These are phyloP conservation scores for Sipha flava DNA, from an alignment of 1,140 invertebrate species.

Conservation along the genomic window DNA sequence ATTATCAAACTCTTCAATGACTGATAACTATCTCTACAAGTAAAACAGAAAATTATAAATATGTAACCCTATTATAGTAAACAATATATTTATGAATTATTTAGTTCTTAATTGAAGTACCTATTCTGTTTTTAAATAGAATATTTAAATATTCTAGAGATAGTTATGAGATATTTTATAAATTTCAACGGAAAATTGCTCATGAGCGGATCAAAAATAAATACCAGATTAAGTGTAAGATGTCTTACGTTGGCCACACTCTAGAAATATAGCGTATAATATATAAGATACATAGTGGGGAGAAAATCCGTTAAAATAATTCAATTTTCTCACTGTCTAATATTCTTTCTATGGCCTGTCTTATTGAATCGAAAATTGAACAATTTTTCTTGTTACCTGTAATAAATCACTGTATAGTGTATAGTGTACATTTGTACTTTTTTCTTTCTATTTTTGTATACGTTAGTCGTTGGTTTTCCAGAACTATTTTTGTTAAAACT, in stretches of 20 bases:
- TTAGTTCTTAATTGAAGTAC: too few species aligned
- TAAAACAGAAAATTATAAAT: too few species aligned
- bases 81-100: too few species aligned
- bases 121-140: too few species aligned
- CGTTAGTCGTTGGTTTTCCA: background rate
- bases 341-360: too few species aligned
- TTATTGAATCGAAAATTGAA: background rate
- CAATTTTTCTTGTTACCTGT: background rate
- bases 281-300: background rate
- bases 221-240: background rate
- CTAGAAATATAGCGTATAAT: background rate
- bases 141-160: too few species aligned
- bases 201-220: too few species aligned
- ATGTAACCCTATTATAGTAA: too few species aligned
- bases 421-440: background rate
- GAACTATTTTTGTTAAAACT: background rate
- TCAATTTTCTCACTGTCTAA: background rate
- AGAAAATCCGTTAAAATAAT: slow-evolving; percentile 25
- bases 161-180: too few species aligned
- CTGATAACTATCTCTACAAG: too few species aligned
- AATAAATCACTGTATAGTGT: background rate
- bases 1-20: too few species aligned
- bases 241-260: background rate
- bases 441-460: slow-evolving; percentile 10
- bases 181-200: too few species aligned